Base-by-base conservation (phyloP, 2,113 vertebrate species). In the Macroglossus sobrinus region DNA sequence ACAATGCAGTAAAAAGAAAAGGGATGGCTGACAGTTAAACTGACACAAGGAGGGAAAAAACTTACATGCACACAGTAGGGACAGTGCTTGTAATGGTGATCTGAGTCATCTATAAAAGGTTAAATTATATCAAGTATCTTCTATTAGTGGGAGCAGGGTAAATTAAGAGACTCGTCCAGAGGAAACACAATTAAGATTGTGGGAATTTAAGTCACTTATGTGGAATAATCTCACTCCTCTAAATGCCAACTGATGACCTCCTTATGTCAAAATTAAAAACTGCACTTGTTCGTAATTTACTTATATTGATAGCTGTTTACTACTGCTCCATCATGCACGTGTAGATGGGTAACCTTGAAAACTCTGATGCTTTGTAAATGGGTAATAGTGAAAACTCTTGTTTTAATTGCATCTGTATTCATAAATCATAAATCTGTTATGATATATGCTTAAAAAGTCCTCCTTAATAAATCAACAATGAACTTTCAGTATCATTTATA, bases 381-480 rank as follows among this genome's bases (percentile, higher is more conserved):
- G n/a, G n/a, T n/a, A n/a, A n/a, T n/a, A n/a, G n/a, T n/a, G n/a
- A n/a, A n/a, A 38, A 43, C 33, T 50, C 35, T 86, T 61, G 21
- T 55, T 85, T 68, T 30, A 63, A 47, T 2, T 68, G 11, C 28
- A 92, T 18, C 33, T 86, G 38, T 47, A 59, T 35, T 63, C 50
- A 55, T 79, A 78, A 88, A 79, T 63, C 50, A 55, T 79, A 78
- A 88, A 79, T 10, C 76, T 11, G n/a, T 45, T 55, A 43, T 43
- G 38, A 87, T 26, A 13, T 78, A 71, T 55, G 22, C 55, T 84
- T 84, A 68, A 47, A 63, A 94, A 91, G 40, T 64, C n/a, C 63
- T 87, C 47, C 11, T 91, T 75, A 89, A 85, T 87, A 81, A 89
- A 78, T 61, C n/a, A 85, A 91, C 68, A 85, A 16, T 80, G 61